A percentile compares a stretch with the other conserved stretches of the same genome.
Conservation (phyloP, 2,888 invertebrate genomes). For the Clunio marinus region DNA sequence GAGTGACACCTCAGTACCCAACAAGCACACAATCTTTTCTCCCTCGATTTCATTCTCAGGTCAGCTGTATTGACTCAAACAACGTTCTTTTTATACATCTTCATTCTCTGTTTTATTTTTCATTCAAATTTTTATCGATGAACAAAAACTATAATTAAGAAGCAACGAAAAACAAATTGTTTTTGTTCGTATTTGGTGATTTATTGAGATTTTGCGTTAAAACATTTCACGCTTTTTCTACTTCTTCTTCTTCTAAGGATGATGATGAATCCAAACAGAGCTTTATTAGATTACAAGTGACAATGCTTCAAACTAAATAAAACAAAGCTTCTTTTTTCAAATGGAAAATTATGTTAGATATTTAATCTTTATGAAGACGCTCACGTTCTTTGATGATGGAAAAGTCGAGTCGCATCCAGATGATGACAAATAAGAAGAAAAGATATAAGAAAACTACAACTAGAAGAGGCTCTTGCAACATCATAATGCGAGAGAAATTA, state of each 20-base stretch:
- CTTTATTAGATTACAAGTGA: too few relatives aligned
- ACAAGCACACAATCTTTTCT: too few relatives aligned
- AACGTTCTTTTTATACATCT: not conserved
- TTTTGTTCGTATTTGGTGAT: not conserved
- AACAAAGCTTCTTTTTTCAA: not conserved
- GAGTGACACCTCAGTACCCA: too few relatives aligned
- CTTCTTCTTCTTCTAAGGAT: too few relatives aligned
- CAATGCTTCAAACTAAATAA: not conserved
- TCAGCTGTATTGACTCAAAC: slow-evolving; percentile 3
- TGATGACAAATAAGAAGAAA: slow-evolving; percentile 84
- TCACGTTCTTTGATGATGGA: slow-evolving; percentile 74
- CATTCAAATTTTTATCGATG: not conserved
- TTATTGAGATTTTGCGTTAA: not conserved
- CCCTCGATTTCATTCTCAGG: not conserved
- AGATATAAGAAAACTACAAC: slow-evolving; percentile 83
- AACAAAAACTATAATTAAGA: not conserved
- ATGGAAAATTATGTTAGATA: too few relatives aligned
- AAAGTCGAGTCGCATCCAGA: slow-evolving; percentile 94
- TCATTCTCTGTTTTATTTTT: too few relatives aligned
- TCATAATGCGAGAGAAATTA: slow-evolving; percentile 74
- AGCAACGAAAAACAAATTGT: not conserved
- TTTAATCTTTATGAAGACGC: slow-evolving; percentile 52
- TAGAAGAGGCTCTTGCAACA: slow-evolving; percentile 91
- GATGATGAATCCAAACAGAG: too few relatives aligned
- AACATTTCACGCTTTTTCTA: too few relatives aligned